Base-by-base conservation (phyloP, 2,113 vertebrate genomes). In the Hypocryptadius cinnamomeus region DNA sequence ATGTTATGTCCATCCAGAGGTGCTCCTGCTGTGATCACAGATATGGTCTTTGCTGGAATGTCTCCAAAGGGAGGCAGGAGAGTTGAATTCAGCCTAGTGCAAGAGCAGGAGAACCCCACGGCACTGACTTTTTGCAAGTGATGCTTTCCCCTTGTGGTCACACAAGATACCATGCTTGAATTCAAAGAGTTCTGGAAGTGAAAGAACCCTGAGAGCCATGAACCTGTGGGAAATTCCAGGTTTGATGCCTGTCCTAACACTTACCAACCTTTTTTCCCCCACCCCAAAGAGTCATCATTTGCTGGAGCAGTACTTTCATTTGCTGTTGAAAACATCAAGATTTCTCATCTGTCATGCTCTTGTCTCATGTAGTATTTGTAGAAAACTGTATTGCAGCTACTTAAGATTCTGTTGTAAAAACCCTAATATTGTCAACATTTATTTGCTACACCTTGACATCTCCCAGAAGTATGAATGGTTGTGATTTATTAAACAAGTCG, bases 211-310 rank as follows among this genome's bases (percentile, higher is more conserved):
- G 24, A 64, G 30, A n/a, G 45, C 14, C 18, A 25, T 13, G 10
- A 84, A 1, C 12, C 28, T 61, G 3, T 40, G 25, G 80, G 8
- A 85, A 88, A 54, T 51, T 77, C 20, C 63, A 72, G 23, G 5
- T 76, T 69, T 35, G 11, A 39, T 39, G 10, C 5, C 13, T 47
- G 10, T 25, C 59, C 33, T 64, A 74, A 48, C 5, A 44, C 59
- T 66, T 84, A 8, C 3, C 10, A 45, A 35, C 0, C 0, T 17
- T 23, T 59, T 56, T 44, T 5, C 2, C 5, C 2, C 1, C 31
- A 13, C 5, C 3, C 3, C 2, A 4, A 44, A 63, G 13, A 3
- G 21, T 11, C 8, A 15, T 3, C 10, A 20, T 77, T 80, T 86
- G 6, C 13, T 80, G 42, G 51, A 87, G 12, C 2, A 4, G 6